Evolutionary conservation across 2,797 vertebrate genomes (phyloP).

Genomic region (Notolepis coatsorum): DNA sequence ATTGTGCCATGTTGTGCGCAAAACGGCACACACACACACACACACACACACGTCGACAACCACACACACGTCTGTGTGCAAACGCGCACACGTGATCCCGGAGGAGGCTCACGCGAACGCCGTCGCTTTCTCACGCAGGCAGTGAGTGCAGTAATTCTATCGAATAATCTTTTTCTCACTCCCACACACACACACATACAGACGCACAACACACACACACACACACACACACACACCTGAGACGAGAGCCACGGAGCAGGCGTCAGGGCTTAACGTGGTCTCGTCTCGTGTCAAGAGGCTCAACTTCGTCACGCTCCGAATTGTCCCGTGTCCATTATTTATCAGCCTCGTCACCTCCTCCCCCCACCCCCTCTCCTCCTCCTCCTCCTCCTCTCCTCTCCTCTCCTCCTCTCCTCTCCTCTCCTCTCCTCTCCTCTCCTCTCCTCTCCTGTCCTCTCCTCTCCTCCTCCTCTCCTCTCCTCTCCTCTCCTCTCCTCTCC

Average conservation of each 20-base stretch:
- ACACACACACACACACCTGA: slow-evolving; percentile 9
- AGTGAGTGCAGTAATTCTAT: slow-evolving; percentile 4
- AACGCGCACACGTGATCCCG: no score
- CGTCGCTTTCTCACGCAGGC: slow-evolving; percentile 27
- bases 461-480: no score
- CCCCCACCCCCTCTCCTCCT: neutral
- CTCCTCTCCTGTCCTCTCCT: no score
- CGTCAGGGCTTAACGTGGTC: slow-evolving; percentile 38
- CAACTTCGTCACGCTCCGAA: slow-evolving; percentile 74
- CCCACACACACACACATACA: neutral
- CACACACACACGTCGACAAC: neutral
- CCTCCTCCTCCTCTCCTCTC: neutral
- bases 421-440: no score
- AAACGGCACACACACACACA: neutral
- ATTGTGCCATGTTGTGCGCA: slow-evolving; percentile 6
- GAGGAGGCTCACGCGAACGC: neutral
- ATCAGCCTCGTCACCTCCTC: slow-evolving; percentile 57
- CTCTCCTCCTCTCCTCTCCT: no score
- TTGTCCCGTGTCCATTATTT: slow-evolving; percentile 74
- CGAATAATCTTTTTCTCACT: neutral
- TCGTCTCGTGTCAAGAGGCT: slow-evolving; percentile 64
- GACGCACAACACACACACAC: neutral
- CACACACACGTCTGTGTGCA: no score
- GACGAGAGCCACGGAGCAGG: neutral
- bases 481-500: no score